Evolutionary conservation across 35 echinoderm and acorn worm species (phyloP).

Genomic region (Heliocidaris tuberculata): DNA sequence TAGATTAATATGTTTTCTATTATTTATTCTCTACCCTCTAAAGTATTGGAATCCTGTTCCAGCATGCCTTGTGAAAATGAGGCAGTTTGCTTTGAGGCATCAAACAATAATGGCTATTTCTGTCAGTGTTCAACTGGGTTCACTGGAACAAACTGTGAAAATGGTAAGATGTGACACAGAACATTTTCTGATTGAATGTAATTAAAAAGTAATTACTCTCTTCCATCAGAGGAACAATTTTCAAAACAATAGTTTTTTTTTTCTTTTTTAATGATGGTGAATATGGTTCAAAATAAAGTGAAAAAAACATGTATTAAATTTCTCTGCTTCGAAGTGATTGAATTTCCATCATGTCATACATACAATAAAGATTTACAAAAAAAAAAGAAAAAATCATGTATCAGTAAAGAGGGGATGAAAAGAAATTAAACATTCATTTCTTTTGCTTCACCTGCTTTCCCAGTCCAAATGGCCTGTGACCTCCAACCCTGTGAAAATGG

Average conservation of each 20-base stretch:
- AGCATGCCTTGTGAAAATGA: conserved; percentile 81
- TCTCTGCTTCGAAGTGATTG: no score
- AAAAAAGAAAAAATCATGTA: no score
- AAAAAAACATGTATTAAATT: no score
- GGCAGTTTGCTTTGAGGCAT: conserved; percentile 63
- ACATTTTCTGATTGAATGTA: no score
- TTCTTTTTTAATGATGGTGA: no score
- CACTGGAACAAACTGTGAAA: conserved; percentile 66
- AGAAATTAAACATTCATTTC: background rate
- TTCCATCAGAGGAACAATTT: background rate
- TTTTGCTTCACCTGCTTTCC: background rate
- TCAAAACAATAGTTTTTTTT: background rate
- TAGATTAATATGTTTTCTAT: background rate
- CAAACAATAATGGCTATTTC: conserved; percentile 45
- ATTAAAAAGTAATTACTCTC: no score
- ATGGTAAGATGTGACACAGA: conserved; percentile 7
- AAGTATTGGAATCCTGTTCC: conserved; percentile 41
- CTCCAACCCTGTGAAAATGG: conserved; percentile 51
- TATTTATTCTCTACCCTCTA: background rate
- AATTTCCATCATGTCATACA: no score
- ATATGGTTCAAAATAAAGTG: no score
- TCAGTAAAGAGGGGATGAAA: no score
- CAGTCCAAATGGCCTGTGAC: conserved; percentile 20
- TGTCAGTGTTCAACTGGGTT: conserved; percentile 63
- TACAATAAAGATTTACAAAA: no score